These are phyloP conservation scores for Sarotherodon lohbergeri DNA, from an alignment of 2,113 vertebrate species.

Conservation along the genomic window DNA sequence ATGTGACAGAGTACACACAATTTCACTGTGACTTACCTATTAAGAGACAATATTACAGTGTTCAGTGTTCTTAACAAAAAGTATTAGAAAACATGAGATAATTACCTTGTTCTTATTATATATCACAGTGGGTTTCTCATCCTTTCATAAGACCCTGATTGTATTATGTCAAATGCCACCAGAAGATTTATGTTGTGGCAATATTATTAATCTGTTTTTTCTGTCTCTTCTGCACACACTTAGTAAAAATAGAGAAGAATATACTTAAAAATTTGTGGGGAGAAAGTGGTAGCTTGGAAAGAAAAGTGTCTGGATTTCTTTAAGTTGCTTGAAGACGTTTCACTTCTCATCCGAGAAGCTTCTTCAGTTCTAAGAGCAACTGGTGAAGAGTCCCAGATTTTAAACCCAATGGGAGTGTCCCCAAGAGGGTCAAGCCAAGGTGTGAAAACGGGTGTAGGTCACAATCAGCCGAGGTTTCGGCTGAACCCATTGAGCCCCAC, in stretches of 20 bases:
- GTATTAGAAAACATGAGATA: neutral
- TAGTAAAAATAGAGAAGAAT: neutral
- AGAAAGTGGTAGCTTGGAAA: neutral
- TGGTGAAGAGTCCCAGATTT: neutral
- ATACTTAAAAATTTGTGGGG: neutral
- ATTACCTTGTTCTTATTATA: neutral
- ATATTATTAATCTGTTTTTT: neutral
- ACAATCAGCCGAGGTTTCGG: neutral
- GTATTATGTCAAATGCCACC: neutral
- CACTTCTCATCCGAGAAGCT: neutral
- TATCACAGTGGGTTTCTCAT: neutral
- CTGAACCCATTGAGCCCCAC: neutral
- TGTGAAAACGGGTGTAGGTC: neutral
- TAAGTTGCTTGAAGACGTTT: neutral
- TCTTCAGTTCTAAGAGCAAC: neutral
- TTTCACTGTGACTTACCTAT: neutral
- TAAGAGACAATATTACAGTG: neutral
- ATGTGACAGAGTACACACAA: neutral
- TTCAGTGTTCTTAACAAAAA: neutral
- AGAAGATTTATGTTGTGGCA: neutral
- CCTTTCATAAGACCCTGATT: neutral
- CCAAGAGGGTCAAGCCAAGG: neutral
- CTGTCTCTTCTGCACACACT: neutral
- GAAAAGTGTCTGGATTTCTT: neutral
- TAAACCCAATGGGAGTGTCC: neutral